A percentile compares a stretch with the other conserved stretches of the same genome.
These are phyloP conservation scores for Myripristis jacobus DNA, from an alignment of 2,797 vertebrate genomes.

Conservation along the genomic window DNA sequence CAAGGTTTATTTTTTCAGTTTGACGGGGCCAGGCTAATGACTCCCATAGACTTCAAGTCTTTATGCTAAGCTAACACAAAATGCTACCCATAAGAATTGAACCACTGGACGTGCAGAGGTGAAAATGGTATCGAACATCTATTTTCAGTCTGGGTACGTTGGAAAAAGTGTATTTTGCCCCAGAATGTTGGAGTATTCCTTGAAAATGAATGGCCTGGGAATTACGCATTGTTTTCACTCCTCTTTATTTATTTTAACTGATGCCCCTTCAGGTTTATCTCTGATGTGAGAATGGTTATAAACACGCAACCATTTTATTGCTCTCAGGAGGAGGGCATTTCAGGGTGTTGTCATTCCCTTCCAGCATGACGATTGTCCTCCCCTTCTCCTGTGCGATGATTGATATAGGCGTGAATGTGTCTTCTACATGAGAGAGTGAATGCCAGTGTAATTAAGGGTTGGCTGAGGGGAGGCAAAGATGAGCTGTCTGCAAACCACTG, in stretches of 20 bases:
- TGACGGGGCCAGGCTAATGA: too few species aligned
- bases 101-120: too few species aligned
- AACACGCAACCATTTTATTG: conserved; percentile 10
- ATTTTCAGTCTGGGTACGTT: too few species aligned
- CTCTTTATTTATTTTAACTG: conserved; percentile 17
- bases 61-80: too few species aligned
- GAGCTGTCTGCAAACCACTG: conserved; percentile 55
- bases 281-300: conserved; percentile 9
- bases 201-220: not conserved
- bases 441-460: conserved; percentile 68
- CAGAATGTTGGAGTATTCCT: too few species aligned
- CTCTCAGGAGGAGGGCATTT: conserved; percentile 30
- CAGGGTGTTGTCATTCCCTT: conserved; percentile 23
- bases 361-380: conserved; percentile 19
- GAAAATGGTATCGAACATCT: too few species aligned
- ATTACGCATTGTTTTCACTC: conserved; percentile 10
- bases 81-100: too few species aligned
- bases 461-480: conserved; percentile 54
- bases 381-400: conserved; percentile 44
- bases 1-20: too few species aligned
- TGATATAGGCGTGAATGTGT: conserved; percentile 54
- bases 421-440: conserved; percentile 47
- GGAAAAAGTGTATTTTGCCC: too few species aligned
- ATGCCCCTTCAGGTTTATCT: conserved; percentile 21
- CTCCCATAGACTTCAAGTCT: too few species aligned